Conservation (phyloP, 2,113 vertebrate species). For the Lampris incognitus region DNA sequence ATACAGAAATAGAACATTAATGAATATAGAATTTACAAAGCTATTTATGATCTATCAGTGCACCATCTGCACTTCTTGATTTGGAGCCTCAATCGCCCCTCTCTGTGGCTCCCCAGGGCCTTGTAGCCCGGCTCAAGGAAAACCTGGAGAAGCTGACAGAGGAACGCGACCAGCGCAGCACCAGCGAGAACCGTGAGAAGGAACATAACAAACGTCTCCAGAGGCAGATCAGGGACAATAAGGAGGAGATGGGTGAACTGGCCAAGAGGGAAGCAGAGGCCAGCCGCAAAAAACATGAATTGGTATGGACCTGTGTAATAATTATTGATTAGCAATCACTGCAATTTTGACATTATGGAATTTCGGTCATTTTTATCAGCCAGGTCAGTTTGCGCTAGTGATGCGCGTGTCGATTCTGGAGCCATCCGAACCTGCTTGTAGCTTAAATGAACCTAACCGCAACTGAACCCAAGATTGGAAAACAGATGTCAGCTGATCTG, state of each 20-base stretch:
- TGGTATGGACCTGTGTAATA: constrained; percentile 82
- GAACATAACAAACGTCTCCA: constrained; percentile 96
- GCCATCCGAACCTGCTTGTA: too few relatives aligned
- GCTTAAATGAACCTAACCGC: too few relatives aligned
- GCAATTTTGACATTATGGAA: not conserved
- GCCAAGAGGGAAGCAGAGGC: constrained; percentile 94
- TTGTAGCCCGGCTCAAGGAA: constrained; percentile 92
- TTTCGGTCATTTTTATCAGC: not conserved
- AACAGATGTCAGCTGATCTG: too few relatives aligned
- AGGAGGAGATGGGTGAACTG: constrained; percentile 94
- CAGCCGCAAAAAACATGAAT: constrained; percentile 95
- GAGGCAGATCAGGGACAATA: constrained; percentile 92
- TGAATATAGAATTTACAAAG: too few relatives aligned
- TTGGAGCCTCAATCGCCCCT: not conserved
- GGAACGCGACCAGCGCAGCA: constrained; percentile 90
- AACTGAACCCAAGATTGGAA: too few relatives aligned
- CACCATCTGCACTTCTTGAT: not conserved
- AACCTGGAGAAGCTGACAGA: constrained; percentile 96
- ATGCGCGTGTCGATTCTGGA: too few relatives aligned
- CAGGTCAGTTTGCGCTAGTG: too few relatives aligned
- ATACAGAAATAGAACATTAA: too few relatives aligned
- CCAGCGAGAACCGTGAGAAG: constrained; percentile 92
- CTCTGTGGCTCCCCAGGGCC: constrained; percentile 75
- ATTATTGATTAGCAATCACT: not conserved
- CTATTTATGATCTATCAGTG: too few relatives aligned